These are phyloP conservation scores for Agrotis segetum DNA, from an alignment of 2,888 invertebrate species.

Conservation along the genomic window DNA sequence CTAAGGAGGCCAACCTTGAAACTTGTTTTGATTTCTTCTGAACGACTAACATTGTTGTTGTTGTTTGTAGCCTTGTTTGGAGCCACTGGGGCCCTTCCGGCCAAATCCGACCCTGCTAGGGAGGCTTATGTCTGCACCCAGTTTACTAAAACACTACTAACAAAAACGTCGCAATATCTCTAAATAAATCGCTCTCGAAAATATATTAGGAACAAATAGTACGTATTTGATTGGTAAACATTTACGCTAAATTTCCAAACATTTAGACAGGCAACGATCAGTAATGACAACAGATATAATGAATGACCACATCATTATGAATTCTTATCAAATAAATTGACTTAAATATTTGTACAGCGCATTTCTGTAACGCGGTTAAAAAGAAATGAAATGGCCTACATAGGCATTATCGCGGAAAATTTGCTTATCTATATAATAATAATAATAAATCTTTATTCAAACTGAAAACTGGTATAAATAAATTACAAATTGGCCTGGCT, in stretches of 20 bases:
- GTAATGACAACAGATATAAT: not conserved
- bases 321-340: not conserved
- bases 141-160: not conserved
- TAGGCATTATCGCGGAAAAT: not conserved
- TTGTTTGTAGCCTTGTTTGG: too few relatives aligned
- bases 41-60: too few relatives aligned
- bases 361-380: slow-evolving; percentile 1
- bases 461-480: too few relatives aligned
- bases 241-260: slow-evolving; percentile 9
- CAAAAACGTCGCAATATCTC: not conserved
- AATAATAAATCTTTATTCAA: too few relatives aligned
- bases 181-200: not conserved
- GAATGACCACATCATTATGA: not conserved
- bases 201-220: slow-evolving; percentile 7
- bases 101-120: not conserved
- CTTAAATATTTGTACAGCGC: slow-evolving; percentile 7
- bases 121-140: not conserved
- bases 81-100: too few relatives aligned
- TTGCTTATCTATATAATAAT: too few relatives aligned
- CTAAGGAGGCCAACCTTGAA: too few relatives aligned
- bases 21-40: too few relatives aligned
- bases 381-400: slow-evolving; percentile 2
- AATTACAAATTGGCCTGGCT: too few relatives aligned
- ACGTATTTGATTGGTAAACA: slow-evolving; percentile 9
- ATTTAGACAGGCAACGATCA: not conserved